Evolutionary conservation across 2,797 vertebrate species (phyloP).

Genomic region (Sebastes minor): DNA sequence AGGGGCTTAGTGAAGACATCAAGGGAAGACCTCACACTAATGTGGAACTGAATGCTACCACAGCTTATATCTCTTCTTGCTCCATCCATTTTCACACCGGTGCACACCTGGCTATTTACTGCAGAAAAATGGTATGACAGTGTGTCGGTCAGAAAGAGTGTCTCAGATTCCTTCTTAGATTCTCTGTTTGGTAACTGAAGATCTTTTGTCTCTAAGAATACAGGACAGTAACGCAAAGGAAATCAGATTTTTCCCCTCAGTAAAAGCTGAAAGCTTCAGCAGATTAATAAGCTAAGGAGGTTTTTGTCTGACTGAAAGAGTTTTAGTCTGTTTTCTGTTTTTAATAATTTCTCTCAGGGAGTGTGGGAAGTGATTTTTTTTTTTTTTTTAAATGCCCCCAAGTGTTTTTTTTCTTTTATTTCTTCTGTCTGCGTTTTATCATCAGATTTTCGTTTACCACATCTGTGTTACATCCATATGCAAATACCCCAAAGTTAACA

Average conservation of each 20-base stretch:
- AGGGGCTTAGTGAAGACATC: background rate
- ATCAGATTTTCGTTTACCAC: constrained; percentile 26
- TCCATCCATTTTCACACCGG: background rate
- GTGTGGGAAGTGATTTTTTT: constrained; percentile 44
- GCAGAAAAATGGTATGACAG: too few species aligned
- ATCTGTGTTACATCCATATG: constrained; percentile 60
- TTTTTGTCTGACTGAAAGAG: constrained; percentile 37
- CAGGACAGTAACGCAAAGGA: background rate
- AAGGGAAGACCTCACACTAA: background rate
- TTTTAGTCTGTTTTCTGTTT: constrained; percentile 60
- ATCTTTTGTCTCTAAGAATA: background rate
- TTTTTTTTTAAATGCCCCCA: constrained; percentile 33
- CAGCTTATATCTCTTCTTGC: background rate
- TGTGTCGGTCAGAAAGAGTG: too few species aligned
- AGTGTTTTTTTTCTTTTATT: constrained; percentile 37
- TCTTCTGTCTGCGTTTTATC: constrained; percentile 50
- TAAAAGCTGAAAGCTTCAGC: background rate
- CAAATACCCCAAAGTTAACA: constrained; percentile 50
- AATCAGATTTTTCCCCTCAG: background rate
- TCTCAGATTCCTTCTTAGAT: background rate
- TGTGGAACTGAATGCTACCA: background rate
- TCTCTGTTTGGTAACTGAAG: background rate
- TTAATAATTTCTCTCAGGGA: constrained; percentile 53
- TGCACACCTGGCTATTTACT: background rate
- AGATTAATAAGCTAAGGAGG: background rate